A percentile compares a stretch with the other conserved stretches of the same genome.
Evolutionary conservation across 2,113 vertebrate genomes (phyloP).

Genomic region (Boleophthalmus pectinirostris): DNA sequence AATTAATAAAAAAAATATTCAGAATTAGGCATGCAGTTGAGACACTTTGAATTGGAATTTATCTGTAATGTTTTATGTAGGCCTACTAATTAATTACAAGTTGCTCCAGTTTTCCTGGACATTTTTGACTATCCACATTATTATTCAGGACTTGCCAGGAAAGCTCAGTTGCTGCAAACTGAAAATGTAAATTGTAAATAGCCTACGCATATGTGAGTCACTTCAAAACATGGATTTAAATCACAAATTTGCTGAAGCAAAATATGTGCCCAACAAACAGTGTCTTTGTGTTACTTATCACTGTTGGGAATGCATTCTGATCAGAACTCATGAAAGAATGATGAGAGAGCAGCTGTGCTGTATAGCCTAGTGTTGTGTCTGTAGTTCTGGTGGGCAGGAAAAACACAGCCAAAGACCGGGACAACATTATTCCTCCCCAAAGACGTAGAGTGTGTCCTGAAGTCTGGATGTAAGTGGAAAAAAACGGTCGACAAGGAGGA

Average conservation of each 20-base stretch:
- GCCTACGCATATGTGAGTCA: conserved; percentile 31
- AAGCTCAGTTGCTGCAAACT: conserved; percentile 31
- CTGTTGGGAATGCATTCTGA: conserved; percentile 34
- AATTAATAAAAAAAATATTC: conserved; percentile 65
- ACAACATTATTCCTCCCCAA: conserved; percentile 65
- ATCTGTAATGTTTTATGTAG: conserved; percentile 58
- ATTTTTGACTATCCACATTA: background rate
- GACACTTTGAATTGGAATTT: conserved; percentile 56
- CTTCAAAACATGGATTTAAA: conserved; percentile 45
- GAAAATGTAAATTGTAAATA: conserved; percentile 26
- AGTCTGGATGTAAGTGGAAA: conserved; percentile 57
- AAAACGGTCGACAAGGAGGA: conserved; percentile 57
- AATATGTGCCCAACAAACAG: background rate
- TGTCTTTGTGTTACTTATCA: conserved; percentile 6
- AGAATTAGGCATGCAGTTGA: conserved; percentile 53
- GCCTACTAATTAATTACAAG: conserved; percentile 46
- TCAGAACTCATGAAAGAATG: conserved; percentile 56
- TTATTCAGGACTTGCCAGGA: background rate
- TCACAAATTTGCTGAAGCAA: background rate
- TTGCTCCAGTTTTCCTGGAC: background rate
- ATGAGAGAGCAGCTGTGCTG: conserved; percentile 43
- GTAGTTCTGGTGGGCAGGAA: conserved; percentile 64
- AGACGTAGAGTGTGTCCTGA: conserved; percentile 64
- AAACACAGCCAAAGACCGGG: conserved; percentile 58
- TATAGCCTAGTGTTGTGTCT: conserved; percentile 55